A percentile compares a stretch with the other conserved stretches of the same genome.
Conservation (phyloP, 2,113 vertebrate species). For the Dipodomys spectabilis region DNA sequence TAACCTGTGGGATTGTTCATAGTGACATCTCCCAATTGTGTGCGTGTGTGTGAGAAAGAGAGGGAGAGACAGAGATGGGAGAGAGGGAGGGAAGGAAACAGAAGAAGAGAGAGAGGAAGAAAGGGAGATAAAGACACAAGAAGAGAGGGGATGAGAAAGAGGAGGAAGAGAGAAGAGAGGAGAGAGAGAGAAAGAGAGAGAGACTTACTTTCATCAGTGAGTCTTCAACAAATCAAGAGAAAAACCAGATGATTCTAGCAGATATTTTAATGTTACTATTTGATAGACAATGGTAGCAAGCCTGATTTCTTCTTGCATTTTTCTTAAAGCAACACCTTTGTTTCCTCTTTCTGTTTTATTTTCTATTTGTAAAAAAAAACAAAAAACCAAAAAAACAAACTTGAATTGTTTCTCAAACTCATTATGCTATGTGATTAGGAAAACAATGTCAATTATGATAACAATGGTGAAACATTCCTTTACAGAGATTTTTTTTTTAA, state of each 20-base stretch:
- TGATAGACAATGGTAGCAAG: neutral
- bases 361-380: neutral
- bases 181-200: neutral
- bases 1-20: neutral
- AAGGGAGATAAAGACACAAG: neutral
- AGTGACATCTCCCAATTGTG: conserved; percentile 7
- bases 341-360: neutral
- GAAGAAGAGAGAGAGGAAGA: neutral
- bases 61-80: neutral
- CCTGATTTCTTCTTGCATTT: neutral
- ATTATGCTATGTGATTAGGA: conserved; percentile 43
- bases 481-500: conserved; percentile 40
- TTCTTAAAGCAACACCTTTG: neutral
- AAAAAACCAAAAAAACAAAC: neutral
- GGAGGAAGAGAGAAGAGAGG: neutral
- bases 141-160: neutral
- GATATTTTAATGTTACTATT: neutral
- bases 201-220: neutral
- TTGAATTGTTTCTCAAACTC: conserved; percentile 39
- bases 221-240: neutral
- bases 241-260: neutral
- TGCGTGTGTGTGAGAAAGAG: neutral
- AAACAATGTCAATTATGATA: conserved; percentile 55
- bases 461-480: conserved; percentile 56
- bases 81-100: neutral